A percentile compares a stretch with the other conserved stretches of the same genome.
Conservation (phyloP, 2,113 vertebrate genomes). For the Smithornis capensis region DNA sequence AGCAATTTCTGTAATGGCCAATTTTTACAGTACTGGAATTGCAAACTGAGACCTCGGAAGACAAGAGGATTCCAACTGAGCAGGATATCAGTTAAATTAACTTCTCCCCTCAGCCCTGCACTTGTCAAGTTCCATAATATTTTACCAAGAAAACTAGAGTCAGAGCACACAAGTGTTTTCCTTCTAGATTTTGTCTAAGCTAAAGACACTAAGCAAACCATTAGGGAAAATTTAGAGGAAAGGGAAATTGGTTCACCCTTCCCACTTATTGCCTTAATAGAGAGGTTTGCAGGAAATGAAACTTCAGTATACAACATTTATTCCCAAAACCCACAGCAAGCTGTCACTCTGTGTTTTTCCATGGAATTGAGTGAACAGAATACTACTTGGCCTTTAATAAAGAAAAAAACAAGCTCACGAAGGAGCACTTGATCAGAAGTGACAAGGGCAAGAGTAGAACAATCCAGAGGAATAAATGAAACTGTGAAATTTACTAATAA, state of each 20-base stretch:
- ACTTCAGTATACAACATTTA: not conserved
- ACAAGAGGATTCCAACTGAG: not conserved
- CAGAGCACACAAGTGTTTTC: not conserved
- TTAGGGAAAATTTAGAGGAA: not conserved
- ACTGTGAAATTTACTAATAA: conserved; percentile 1
- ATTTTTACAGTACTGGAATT: not conserved
- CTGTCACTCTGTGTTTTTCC: conserved; percentile 17
- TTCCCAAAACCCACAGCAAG: not conserved
- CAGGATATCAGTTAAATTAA: conserved; percentile 32
- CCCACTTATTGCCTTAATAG: not conserved
- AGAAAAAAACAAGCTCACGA: not conserved
- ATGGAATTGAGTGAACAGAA: not conserved
- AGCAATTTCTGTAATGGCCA: not conserved
- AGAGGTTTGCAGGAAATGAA: conserved; percentile 8
- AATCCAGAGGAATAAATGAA: not conserved
- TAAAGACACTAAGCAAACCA: not conserved
- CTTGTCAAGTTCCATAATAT: conserved; percentile 13
- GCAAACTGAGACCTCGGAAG: conserved; percentile 6
- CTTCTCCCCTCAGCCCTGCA: not conserved
- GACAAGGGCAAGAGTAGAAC: not conserved
- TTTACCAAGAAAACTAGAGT: conserved; percentile 40
- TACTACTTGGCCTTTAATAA: conserved; percentile 28
- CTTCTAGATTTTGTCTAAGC: conserved; percentile 8
- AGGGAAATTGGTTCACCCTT: conserved; percentile 12
- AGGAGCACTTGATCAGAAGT: not conserved